Conservation (phyloP, 1,140 invertebrate species). For the Drosophila hydei region DNA sequence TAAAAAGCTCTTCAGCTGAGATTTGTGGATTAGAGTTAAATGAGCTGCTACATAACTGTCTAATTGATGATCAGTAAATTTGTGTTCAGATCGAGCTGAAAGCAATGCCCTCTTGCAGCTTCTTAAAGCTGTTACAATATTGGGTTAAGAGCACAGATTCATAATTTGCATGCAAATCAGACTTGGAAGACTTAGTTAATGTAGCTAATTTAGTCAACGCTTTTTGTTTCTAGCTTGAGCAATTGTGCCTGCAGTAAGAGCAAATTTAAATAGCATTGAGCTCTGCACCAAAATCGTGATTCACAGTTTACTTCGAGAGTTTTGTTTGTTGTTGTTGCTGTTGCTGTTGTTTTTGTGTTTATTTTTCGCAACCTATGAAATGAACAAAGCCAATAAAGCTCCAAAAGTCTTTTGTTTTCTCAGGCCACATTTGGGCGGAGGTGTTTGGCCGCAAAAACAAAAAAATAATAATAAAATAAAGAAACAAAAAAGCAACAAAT, state of each 20-base stretch:
- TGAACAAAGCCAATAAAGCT: conserved; percentile 58
- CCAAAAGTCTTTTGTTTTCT: conserved; percentile 52
- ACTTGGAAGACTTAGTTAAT: conserved; percentile 16
- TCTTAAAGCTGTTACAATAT: too few relatives aligned
- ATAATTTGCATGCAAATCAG: conserved; percentile 15
- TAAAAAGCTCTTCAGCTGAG: background rate
- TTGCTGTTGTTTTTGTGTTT: background rate
- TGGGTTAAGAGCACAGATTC: background rate
- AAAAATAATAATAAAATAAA: background rate
- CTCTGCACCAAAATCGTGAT: conserved; percentile 5
- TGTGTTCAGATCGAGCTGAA: too few relatives aligned
- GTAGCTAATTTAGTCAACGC: conserved; percentile 14
- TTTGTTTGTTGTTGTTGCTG: background rate
- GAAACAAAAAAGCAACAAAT: conserved; percentile 32
- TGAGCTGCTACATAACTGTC: too few relatives aligned
- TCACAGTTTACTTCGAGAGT: background rate
- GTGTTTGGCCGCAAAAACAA: conserved; percentile 45
- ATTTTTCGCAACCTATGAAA: conserved; percentile 44
- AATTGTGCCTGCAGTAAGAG: conserved; percentile 2
- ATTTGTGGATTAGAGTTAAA: too few relatives aligned
- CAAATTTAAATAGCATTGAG: conserved; percentile 1
- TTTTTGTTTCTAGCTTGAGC: background rate
- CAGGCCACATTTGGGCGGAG: conserved; percentile 59
- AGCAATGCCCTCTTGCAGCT: too few relatives aligned
- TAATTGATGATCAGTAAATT: too few relatives aligned